Percentiles rank a stretch among this genome's conserved stretches.
These are phyloP conservation scores for Chrysomallon squamiferum DNA, from an alignment of 1,140 invertebrate species.

Conservation along the genomic window DNA sequence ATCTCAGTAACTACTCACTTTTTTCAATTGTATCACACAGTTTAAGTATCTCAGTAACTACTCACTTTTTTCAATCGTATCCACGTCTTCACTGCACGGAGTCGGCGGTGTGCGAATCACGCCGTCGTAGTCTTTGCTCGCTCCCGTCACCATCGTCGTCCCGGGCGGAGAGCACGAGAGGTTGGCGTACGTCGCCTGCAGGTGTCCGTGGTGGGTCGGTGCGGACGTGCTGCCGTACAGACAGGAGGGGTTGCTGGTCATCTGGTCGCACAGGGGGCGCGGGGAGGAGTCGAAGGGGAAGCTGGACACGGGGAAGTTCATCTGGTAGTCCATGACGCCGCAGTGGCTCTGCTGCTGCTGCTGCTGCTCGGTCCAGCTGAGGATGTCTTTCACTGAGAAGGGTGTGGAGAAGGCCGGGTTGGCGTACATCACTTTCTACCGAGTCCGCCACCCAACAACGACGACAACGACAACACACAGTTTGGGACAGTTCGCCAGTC, in stretches of 20 bases:
- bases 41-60: neutral
- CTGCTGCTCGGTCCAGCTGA: neutral
- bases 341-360: neutral
- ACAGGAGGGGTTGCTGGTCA: neutral
- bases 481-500: no score
- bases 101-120: slow-evolving; percentile 4
- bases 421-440: no score
- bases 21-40: no score
- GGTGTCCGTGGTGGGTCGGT: neutral
- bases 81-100: neutral
- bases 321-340: slow-evolving; percentile 1
- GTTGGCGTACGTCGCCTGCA: slow-evolving; percentile 3
- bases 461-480: no score
- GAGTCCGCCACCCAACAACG: no score
- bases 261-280: neutral
- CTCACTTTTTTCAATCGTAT: neutral
- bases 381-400: neutral
- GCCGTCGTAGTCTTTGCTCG: neutral
- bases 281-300: neutral
- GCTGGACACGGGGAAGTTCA: neutral
- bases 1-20: neutral
- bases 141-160: neutral
- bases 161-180: neutral
- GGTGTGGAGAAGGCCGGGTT: no score
- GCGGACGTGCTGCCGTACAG: neutral